These are phyloP conservation scores for Thryonomys swinderianus DNA, from an alignment of 2,113 vertebrate species.

Conservation along the genomic window DNA sequence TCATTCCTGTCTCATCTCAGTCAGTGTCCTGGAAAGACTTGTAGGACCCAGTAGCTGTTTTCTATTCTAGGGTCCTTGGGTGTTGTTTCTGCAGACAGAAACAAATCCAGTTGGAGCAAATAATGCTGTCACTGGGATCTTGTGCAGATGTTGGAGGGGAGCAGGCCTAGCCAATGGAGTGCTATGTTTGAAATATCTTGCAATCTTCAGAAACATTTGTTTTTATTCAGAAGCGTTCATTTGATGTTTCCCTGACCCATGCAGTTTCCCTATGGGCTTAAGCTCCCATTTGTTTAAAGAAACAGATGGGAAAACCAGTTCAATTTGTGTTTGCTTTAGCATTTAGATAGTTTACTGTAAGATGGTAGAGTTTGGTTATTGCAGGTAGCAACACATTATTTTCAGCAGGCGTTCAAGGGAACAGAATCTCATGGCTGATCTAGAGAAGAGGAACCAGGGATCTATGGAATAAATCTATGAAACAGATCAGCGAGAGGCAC, in stretches of 20 bases:
- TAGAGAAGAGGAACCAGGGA: not conserved
- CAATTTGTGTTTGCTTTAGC: conserved; percentile 75
- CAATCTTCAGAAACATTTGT: conserved; percentile 78
- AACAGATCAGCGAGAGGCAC: not conserved
- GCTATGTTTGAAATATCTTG: conserved; percentile 74
- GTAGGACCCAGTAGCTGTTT: conserved; percentile 70
- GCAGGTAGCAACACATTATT: not conserved
- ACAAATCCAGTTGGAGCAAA: conserved; percentile 78
- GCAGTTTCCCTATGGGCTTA: conserved; percentile 75
- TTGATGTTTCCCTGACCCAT: conserved; percentile 79
- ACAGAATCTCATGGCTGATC: not conserved
- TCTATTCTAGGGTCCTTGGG: conserved; percentile 61
- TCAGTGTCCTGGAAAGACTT: conserved; percentile 63
- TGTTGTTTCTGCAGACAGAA: conserved; percentile 75
- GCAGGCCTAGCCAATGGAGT: conserved; percentile 45
- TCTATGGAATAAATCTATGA: not conserved
- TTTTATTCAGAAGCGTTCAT: conserved; percentile 81
- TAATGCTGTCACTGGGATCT: conserved; percentile 78
- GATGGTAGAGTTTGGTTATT: conserved; percentile 8
- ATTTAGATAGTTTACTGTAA: conserved; percentile 64
- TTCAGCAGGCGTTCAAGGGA: not conserved
- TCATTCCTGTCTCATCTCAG: conserved; percentile 60
- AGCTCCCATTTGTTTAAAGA: conserved; percentile 78
- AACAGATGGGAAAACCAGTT: conserved; percentile 72
- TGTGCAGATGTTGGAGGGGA: conserved; percentile 63